phyloP scores from a whole-genome alignment of 2,113 vertebrate genomes.

The Odobenus rosmarus region DNA sequence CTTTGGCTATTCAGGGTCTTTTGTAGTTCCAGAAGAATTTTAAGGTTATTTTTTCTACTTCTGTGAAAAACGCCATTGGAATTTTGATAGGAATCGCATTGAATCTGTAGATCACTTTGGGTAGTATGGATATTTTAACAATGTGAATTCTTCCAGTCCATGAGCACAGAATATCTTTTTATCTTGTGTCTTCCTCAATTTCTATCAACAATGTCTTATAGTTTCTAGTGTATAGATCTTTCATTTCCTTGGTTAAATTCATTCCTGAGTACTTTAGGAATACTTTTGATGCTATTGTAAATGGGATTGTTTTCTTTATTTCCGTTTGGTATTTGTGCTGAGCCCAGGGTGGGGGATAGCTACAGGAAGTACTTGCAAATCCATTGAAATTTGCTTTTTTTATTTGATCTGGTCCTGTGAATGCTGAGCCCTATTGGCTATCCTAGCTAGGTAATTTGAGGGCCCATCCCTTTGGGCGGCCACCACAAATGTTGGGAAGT shows the following conservation, averaged over 20 bases:
- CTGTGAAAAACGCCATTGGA: not conserved
- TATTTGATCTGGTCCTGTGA: not conserved
- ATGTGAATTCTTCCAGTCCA: not conserved
- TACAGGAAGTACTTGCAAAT: not conserved
- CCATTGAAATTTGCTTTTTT: not conserved
- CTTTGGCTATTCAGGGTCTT: not conserved
- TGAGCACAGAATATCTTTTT: not conserved
- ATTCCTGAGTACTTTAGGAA: not conserved
- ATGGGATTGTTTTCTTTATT: slow-evolving; percentile 1
- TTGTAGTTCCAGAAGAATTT: not conserved
- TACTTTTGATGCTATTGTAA: not conserved
- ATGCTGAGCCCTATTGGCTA: not conserved
- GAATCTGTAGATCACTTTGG: not conserved
- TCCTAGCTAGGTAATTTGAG: not conserved
- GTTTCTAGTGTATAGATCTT: not conserved
- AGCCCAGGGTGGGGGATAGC: not conserved
- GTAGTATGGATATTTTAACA: not conserved
- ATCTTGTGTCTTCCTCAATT: not conserved
- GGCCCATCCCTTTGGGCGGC: not conserved
- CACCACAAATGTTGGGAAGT: not conserved
- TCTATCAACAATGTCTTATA: not conserved
- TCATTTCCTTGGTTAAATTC: not conserved
- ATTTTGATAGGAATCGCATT: not conserved
- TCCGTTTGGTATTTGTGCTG: not conserved
- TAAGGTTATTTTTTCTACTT: not conserved